Evolutionary conservation across 2,797 vertebrate species (phyloP).

Genomic region (Pangasius larnaudii): DNA sequence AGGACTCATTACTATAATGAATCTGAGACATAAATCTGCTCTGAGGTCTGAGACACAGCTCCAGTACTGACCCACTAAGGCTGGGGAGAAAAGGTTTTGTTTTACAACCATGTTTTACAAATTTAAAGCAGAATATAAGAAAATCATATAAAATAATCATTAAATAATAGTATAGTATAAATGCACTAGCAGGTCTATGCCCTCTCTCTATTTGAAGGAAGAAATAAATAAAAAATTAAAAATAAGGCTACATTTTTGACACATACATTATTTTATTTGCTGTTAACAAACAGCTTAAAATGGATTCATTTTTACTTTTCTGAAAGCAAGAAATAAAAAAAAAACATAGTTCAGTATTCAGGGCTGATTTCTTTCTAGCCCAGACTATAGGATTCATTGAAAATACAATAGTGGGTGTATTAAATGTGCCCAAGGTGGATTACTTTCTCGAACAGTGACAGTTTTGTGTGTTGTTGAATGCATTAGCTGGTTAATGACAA

Average conservation of each 20-base stretch:
- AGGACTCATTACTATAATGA: constrained; percentile 4
- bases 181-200: background rate
- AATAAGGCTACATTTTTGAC: background rate
- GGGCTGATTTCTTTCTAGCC: background rate
- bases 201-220: background rate
- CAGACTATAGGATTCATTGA: background rate
- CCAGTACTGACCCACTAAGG: background rate
- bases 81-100: background rate
- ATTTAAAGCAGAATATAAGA: background rate
- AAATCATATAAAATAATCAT: background rate
- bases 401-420: background rate
- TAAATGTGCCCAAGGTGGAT: background rate
- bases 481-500: background rate
- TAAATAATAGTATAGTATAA: background rate
- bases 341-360: background rate
- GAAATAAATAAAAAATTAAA: background rate
- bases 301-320: background rate
- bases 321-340: background rate
- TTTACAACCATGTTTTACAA: background rate
- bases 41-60: background rate
- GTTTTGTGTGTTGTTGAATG: background rate
- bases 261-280: background rate
- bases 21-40: constrained; percentile 8
- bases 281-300: background rate
- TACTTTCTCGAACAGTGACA: background rate